Base-by-base conservation (phyloP, 1,140 invertebrate genomes). In the Leptinotarsa lineolata region DNA sequence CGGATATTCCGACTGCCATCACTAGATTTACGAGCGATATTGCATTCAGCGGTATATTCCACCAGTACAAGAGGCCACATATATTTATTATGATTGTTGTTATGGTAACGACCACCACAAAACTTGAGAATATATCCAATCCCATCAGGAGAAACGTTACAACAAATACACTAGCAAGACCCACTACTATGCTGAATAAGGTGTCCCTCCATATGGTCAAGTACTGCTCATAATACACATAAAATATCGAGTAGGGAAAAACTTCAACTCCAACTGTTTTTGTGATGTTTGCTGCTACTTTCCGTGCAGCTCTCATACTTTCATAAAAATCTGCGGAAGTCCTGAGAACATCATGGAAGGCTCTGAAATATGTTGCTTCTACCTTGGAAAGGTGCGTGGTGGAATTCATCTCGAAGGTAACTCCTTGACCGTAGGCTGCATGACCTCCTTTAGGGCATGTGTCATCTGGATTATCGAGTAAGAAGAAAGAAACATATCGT, bases 151-250 rank as follows among this genome's bases (percentile, higher is more conserved):
- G 74, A 83, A 97, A 96, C 0, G 96, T 97, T 0, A 98, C 96
- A 11, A 98, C 86, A 82, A 99, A 98, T 72, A 99, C 97, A 13
- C 95, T 95, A 6, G 91, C 83, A 46, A 98, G 86, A 3, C 96
- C 98, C 64, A 98, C 92, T 4, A 90, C 90, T 81, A 99, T 88
- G 80, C 95, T 97, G 77, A 92, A 89, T 5, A 98, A 80, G 0
- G 96, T 95, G 78, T 99, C 95, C 0, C 91, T 86, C 92, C 96
- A 97, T 90, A 99, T 97, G 4, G 95, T 98, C 72, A 99, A 86
- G 85, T 99, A 99, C 86, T 99, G 98, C 84, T 99, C 98, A 83
- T 99, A 99, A 86, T 98, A 99, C 13, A 99, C 97, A 83, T 99
- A 99, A 85, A 99, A 99, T 22, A 99, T 91, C 76, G 96, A 97